Conservation (phyloP, 2,888 invertebrate genomes). For the Mythimna impura region DNA sequence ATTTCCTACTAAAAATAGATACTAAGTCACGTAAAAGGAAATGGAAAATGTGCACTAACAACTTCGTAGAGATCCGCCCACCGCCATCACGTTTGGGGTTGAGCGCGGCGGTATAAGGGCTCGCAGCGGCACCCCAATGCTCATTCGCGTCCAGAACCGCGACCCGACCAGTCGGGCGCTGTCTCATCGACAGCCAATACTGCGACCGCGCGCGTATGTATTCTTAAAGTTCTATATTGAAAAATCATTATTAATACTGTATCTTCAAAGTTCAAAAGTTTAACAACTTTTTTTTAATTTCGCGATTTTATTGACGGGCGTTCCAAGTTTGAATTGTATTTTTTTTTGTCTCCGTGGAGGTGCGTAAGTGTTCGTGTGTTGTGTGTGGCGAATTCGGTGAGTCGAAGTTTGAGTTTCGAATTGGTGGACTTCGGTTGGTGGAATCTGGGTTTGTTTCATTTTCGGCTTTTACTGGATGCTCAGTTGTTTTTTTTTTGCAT, state of each 20-base stretch:
- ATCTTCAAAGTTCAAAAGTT: slow-evolving; percentile 62
- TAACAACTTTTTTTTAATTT: slow-evolving; percentile 8
- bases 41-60: slow-evolving; percentile 35
- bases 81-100: slow-evolving; percentile 74
- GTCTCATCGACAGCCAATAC: slow-evolving; percentile 72
- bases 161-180: slow-evolving; percentile 83
- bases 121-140: slow-evolving; percentile 68
- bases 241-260: slow-evolving; percentile 48
- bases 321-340: slow-evolving; percentile 41
- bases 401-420: slow-evolving; percentile 63
- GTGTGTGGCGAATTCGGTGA: slow-evolving; percentile 67
- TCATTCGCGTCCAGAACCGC: slow-evolving; percentile 83
- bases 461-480: slow-evolving; percentile 31
- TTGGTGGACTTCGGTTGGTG: slow-evolving; percentile 43
- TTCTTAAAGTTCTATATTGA: slow-evolving; percentile 62
- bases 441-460: slow-evolving; percentile 48
- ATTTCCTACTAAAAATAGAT: neutral
- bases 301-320: slow-evolving; percentile 13
- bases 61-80: slow-evolving; percentile 80
- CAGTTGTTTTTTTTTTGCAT: slow-evolving; percentile 36
- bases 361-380: slow-evolving; percentile 65
- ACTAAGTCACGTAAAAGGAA: neutral
- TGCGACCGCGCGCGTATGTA: slow-evolving; percentile 87
- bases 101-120: slow-evolving; percentile 83
- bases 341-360: slow-evolving; percentile 47